phyloP scores from a whole-genome alignment of 2,113 vertebrate genomes.

The Capreolus pygargus region DNA sequence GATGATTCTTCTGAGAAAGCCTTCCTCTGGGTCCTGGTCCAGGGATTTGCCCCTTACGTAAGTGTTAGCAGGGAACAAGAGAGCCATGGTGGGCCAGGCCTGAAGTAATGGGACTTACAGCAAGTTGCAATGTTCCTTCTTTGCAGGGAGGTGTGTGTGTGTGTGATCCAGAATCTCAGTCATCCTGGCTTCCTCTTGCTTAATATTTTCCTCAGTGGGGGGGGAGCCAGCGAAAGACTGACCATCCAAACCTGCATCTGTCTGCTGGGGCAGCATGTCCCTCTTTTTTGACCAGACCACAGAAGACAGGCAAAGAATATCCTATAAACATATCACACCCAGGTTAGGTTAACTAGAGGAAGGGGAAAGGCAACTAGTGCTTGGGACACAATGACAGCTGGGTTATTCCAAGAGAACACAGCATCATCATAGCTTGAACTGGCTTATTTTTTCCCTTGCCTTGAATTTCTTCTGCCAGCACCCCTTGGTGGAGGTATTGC shows the following conservation, averaged over 20 bases:
- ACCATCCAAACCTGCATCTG: background rate
- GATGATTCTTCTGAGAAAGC: background rate
- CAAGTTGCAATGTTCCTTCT: accelerated
- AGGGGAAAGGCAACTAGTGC: background rate
- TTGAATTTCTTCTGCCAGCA: background rate
- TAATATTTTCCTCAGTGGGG: too few relatives aligned
- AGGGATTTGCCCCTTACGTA: too few relatives aligned
- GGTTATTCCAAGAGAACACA: background rate
- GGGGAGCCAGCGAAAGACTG: background rate
- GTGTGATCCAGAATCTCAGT: background rate
- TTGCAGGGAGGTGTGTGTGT: background rate
- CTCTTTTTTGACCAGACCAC: background rate
- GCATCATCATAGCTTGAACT: accelerated
- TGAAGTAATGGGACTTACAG: background rate
- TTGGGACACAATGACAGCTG: background rate
- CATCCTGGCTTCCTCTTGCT: too few relatives aligned
- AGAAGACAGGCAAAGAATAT: background rate
- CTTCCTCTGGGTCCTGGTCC: background rate
- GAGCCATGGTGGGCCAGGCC: too few relatives aligned
- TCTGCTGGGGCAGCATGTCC: background rate
- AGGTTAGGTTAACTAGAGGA: background rate
- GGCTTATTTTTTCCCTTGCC: background rate
- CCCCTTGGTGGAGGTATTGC: background rate
- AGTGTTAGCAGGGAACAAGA: background rate
- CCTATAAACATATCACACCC: background rate